phyloP scores from a whole-genome alignment of 1,140 invertebrate genomes.

The Drosophila rhopaloa region DNA sequence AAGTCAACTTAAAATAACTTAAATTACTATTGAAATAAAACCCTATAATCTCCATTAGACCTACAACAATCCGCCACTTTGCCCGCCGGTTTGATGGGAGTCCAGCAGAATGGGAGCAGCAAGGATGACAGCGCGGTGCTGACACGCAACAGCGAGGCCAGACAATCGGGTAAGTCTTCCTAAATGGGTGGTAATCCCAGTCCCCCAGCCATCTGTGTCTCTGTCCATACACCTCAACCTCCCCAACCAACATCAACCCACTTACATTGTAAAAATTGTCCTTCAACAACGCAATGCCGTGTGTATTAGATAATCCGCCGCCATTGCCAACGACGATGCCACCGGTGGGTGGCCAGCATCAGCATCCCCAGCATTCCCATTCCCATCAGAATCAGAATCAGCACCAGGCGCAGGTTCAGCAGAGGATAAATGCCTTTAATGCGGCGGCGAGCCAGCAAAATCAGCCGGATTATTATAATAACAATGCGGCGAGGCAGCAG shows the following conservation, averaged over 20 bases:
- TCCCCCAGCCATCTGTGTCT: slow-evolving; percentile 24
- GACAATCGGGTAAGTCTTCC: slow-evolving; percentile 76
- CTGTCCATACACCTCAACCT: slow-evolving; percentile 16
- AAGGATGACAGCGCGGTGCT: slow-evolving; percentile 65
- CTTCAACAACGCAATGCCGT: slow-evolving; percentile 31
- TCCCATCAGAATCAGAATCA: slow-evolving; percentile 46
- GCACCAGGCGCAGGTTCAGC: slow-evolving; percentile 76
- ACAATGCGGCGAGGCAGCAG: slow-evolving; percentile 44
- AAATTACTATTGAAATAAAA: too few species aligned
- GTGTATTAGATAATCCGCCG: slow-evolving; percentile 82
- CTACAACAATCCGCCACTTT: slow-evolving; percentile 65
- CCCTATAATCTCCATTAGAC: slow-evolving; percentile 51
- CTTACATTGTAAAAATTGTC: slow-evolving; percentile 53
- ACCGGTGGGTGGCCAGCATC: slow-evolving; percentile 68
- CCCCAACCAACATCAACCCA: not conserved
- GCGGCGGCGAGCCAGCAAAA: slow-evolving; percentile 66
- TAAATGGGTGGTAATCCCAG: not conserved
- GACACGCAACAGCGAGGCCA: slow-evolving; percentile 74
- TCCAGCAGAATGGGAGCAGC: slow-evolving; percentile 72
- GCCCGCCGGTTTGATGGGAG: slow-evolving; percentile 62
- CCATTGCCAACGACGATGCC: slow-evolving; percentile 84
- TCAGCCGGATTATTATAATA: slow-evolving; percentile 66
- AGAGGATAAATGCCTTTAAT: slow-evolving; percentile 82
- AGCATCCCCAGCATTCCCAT: slow-evolving; percentile 62
- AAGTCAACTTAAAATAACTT: too few species aligned